Conservation (phyloP, 2,888 invertebrate species). For the Eristalinus aeneus region DNA sequence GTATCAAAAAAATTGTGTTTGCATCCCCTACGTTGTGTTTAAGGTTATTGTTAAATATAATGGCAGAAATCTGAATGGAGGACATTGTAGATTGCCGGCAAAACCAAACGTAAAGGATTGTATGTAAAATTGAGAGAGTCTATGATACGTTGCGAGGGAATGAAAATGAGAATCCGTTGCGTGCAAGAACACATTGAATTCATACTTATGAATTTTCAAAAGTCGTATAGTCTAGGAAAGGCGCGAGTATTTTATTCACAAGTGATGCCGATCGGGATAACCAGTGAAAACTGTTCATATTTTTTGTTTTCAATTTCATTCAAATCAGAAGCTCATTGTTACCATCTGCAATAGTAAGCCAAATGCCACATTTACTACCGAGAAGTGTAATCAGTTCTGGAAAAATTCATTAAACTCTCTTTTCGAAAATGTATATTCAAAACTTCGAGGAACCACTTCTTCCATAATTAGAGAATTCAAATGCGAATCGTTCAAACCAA, state of each 20-base stretch:
- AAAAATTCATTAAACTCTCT: too few species aligned
- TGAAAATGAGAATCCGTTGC: conserved; percentile 30
- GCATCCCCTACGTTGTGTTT: conserved; percentile 48
- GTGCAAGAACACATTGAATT: conserved; percentile 51
- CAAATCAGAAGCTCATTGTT: too few species aligned
- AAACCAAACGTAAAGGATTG: neutral
- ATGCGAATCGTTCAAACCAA: too few species aligned
- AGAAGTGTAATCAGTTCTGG: too few species aligned
- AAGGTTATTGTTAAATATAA: conserved; percentile 61
- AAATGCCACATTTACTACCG: too few species aligned
- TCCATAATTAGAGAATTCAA: too few species aligned
- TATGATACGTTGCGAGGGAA: conserved; percentile 58
- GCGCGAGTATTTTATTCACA: conserved; percentile 49
- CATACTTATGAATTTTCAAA: conserved; percentile 51
- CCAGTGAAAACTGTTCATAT: too few species aligned
- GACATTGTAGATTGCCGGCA: conserved; percentile 30
- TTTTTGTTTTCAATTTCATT: too few species aligned
- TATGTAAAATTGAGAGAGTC: conserved; percentile 4
- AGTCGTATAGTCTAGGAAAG: conserved; percentile 26
- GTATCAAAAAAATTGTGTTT: conserved; percentile 34
- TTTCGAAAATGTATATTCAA: too few species aligned
- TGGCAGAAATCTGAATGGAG: conserved; percentile 48
- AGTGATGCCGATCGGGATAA: neutral
- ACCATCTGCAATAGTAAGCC: too few species aligned
- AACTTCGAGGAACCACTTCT: too few species aligned